Percentiles rank a stretch among this genome's conserved stretches.
Conservation (phyloP, 2,113 vertebrate genomes). For the Callaeas wilsoni region DNA sequence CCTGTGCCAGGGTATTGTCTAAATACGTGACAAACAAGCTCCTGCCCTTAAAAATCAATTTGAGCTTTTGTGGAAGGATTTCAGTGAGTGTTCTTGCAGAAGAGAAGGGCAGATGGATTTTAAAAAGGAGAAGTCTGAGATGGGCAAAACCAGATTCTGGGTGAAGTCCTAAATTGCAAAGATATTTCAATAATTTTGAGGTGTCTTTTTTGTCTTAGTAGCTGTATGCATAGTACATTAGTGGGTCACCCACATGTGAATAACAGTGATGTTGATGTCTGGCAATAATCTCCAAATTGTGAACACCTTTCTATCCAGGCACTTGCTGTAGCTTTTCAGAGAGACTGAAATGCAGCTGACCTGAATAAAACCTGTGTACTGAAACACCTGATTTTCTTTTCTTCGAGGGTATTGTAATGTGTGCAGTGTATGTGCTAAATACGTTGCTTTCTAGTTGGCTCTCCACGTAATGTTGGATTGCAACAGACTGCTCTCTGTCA, state of each 20-base stretch:
- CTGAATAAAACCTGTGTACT: background rate
- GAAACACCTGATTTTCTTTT: slow-evolving; percentile 22
- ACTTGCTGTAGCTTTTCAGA: slow-evolving; percentile 32
- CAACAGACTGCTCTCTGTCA: slow-evolving; percentile 31
- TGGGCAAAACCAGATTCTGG: background rate
- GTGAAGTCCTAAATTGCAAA: background rate
- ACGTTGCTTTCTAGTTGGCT: slow-evolving; percentile 43
- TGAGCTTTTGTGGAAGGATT: background rate
- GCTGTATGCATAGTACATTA: background rate
- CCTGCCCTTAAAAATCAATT: background rate
- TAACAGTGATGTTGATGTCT: background rate
- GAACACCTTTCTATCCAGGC: background rate
- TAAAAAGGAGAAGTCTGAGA: background rate
- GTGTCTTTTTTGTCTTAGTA: background rate
- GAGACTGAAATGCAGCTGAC: slow-evolving; percentile 10
- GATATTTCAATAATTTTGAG: background rate
- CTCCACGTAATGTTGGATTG: slow-evolving; percentile 20
- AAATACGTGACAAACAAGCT: background rate
- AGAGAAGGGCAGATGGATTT: background rate
- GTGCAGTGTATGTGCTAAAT: slow-evolving; percentile 39
- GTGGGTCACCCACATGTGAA: background rate
- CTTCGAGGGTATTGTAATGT: slow-evolving; percentile 17
- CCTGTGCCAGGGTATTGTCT: background rate
- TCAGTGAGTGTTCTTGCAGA: background rate
- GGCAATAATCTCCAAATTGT: background rate